Evolutionary conservation across 2,888 invertebrate genomes (phyloP).

Genomic region (Ametastegia equiseti): DNA sequence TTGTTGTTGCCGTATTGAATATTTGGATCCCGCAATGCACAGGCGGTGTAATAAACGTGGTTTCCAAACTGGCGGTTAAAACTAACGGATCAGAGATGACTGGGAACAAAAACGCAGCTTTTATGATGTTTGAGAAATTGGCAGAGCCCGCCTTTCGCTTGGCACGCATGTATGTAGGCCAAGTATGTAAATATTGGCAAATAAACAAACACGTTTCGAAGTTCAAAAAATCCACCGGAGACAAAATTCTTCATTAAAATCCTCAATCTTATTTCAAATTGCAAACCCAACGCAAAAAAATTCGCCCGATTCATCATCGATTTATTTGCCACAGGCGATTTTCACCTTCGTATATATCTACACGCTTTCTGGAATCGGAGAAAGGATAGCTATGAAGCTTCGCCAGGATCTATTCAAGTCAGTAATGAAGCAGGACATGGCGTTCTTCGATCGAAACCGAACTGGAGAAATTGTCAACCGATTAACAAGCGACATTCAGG

Average conservation of each 20-base stretch:
- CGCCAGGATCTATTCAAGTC: constrained; percentile 89
- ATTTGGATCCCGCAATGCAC: constrained; percentile 92
- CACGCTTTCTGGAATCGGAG: constrained; percentile 91
- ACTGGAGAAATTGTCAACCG: constrained; percentile 96
- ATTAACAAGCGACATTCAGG: constrained; percentile 95
- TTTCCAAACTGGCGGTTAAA: constrained; percentile 79
- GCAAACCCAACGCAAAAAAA: background rate
- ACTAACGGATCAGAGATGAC: constrained; percentile 69
- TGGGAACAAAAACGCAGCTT: constrained; percentile 72
- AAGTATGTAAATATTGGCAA: constrained; percentile 78
- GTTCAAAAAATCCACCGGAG: too few species aligned
- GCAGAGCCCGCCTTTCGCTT: constrained; percentile 83
- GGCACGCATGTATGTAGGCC: constrained; percentile 83
- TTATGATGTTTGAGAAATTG: constrained; percentile 80
- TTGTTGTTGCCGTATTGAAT: constrained; percentile 91
- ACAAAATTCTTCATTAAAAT: too few species aligned
- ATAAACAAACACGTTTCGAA: background rate
- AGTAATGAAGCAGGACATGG: constrained; percentile 90
- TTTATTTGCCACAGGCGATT: constrained; percentile 80
- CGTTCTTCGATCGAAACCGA: constrained; percentile 93
- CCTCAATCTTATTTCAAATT: background rate
- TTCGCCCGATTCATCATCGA: background rate
- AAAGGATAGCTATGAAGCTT: constrained; percentile 89
- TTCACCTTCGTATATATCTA: constrained; percentile 95
- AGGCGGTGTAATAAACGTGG: constrained; percentile 89